A percentile compares a stretch with the other conserved stretches of the same genome.
Evolutionary conservation across 2,113 vertebrate species (phyloP).

Genomic region (Motacilla tschutschensis): DNA sequence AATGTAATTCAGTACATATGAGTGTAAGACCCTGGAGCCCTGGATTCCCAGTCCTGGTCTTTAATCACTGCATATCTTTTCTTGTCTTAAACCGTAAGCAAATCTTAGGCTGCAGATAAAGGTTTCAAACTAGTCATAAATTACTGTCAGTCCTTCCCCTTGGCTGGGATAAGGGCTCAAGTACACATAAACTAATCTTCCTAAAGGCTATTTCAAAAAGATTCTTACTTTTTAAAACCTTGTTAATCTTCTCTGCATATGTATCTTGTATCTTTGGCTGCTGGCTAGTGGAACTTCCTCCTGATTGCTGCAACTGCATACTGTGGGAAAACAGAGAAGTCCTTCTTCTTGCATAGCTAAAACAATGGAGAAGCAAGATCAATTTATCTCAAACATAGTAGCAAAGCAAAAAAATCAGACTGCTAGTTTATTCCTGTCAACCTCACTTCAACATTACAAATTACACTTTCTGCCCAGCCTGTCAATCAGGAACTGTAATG

Average conservation of each 20-base stretch:
- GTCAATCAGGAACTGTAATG: slow-evolving; percentile 16
- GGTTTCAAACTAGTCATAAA: slow-evolving; percentile 12
- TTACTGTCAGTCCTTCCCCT: neutral
- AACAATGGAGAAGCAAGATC: neutral
- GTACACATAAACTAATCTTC: neutral
- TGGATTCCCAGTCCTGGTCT: neutral
- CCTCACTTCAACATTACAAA: slow-evolving; percentile 28
- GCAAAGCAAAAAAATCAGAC: slow-evolving; percentile 20
- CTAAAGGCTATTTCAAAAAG: neutral
- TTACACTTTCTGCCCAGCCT: neutral
- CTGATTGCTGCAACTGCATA: neutral
- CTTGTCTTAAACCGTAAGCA: neutral
- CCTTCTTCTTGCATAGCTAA: neutral
- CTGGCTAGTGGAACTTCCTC: neutral
- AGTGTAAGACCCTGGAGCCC: neutral
- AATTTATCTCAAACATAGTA: slow-evolving; percentile 22
- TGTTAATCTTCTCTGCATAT: neutral
- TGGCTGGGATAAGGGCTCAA: neutral
- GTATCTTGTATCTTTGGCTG: neutral
- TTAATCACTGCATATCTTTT: neutral
- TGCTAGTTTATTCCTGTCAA: slow-evolving; percentile 38
- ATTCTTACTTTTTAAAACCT: neutral
- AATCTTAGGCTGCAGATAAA: slow-evolving; percentile 6
- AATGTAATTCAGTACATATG: neutral
- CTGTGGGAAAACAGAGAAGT: neutral